A percentile compares a stretch with the other conserved stretches of the same genome.
Evolutionary conservation across 2,797 vertebrate species (phyloP).

Genomic region (Acanthornis magna): DNA sequence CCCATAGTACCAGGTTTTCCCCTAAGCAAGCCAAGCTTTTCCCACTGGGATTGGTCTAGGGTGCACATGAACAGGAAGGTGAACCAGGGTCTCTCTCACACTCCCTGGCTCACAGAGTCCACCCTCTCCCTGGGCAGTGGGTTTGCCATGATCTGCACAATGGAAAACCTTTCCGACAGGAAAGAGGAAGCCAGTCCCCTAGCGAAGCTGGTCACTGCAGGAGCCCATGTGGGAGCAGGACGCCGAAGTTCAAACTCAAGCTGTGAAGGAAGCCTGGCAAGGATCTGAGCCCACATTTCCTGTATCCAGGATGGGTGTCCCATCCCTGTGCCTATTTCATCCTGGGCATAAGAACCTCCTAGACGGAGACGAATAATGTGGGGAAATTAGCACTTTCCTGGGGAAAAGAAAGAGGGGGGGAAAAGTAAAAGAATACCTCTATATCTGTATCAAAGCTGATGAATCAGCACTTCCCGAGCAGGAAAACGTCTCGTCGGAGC

Average conservation of each 20-base stretch:
- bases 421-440: not conserved
- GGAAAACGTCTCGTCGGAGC: slow-evolving; percentile 2
- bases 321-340: not conserved
- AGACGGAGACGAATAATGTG: not conserved
- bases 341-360: not conserved
- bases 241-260: slow-evolving; percentile 27
- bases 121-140: slow-evolving; percentile 6
- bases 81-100: not conserved
- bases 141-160: slow-evolving; percentile 29
- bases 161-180: slow-evolving; percentile 34
- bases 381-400: slow-evolving; percentile 41
- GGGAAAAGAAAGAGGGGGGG: not conserved
- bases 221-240: slow-evolving; percentile 40
- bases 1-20: not conserved
- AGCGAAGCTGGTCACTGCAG: not conserved
- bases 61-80: not conserved
- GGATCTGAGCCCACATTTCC: slow-evolving; percentile 34
- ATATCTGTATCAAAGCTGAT: slow-evolving; percentile 4
- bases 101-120: not conserved
- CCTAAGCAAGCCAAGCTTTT: not conserved
- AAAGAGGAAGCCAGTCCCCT: slow-evolving; percentile 43
- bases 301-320: slow-evolving; percentile 5
- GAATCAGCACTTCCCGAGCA: slow-evolving; percentile 50
- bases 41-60: not conserved
- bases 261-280: slow-evolving; percentile 61